phyloP scores from a whole-genome alignment of 2,888 invertebrate genomes.

The Apamea crenata region DNA sequence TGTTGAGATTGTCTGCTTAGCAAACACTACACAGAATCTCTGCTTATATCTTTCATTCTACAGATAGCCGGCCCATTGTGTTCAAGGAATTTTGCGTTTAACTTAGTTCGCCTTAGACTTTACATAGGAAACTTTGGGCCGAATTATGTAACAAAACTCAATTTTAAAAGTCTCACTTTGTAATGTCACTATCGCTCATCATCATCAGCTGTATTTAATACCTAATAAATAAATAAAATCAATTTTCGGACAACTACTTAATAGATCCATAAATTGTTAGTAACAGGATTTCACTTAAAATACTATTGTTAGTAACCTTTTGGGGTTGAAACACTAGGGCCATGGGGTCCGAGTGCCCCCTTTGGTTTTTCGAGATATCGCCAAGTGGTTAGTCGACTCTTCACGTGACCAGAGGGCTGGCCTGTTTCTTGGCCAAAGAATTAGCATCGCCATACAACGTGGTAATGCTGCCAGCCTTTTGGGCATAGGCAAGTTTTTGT shows the following conservation, averaged over 20 bases:
- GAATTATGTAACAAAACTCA: slow-evolving; percentile 2
- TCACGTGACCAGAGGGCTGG: too few relatives aligned
- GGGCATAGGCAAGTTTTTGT: background rate
- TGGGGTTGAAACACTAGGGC: too few relatives aligned
- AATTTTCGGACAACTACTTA: background rate
- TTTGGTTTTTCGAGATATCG: too few relatives aligned
- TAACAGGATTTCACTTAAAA: background rate
- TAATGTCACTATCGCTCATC: background rate
- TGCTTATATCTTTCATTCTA: slow-evolving; percentile 40
- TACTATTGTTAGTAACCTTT: background rate
- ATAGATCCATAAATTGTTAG: background rate
- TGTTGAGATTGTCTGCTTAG: slow-evolving; percentile 50
- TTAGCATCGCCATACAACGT: too few relatives aligned
- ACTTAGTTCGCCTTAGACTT: slow-evolving; percentile 32
- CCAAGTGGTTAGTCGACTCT: too few relatives aligned
- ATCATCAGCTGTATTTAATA: background rate
- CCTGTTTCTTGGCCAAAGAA: too few relatives aligned
- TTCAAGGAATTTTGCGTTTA: slow-evolving; percentile 53
- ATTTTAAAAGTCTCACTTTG: background rate
- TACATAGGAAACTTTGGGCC: slow-evolving; percentile 7
- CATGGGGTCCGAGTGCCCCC: too few relatives aligned
- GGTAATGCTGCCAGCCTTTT: too few relatives aligned
- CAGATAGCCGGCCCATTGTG: slow-evolving; percentile 53
- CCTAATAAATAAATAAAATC: background rate
- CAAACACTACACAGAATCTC: slow-evolving; percentile 54